Evolutionary conservation across 2,888 invertebrate species (phyloP).

Genomic region (Dastarcus helophoroides): DNA sequence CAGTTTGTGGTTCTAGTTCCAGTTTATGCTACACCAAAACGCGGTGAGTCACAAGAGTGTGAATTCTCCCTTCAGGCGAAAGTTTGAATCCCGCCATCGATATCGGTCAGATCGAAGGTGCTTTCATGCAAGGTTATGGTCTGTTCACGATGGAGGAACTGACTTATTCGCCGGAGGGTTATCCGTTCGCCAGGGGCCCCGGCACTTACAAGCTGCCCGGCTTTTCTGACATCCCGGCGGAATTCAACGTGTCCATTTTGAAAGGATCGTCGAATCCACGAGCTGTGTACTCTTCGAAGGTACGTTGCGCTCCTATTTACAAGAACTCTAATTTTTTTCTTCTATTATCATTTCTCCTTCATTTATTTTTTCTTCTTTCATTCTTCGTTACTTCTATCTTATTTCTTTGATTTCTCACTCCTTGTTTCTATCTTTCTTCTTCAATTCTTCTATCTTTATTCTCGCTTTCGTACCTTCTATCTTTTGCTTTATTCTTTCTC

Average conservation of each 20-base stretch:
- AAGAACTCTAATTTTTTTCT: too few relatives aligned
- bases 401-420: too few relatives aligned
- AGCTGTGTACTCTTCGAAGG: conserved; percentile 94
- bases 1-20: neutral
- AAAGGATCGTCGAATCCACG: conserved; percentile 83
- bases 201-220: conserved; percentile 92
- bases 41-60: neutral
- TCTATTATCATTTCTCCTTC: too few relatives aligned
- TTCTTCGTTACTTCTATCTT: too few relatives aligned
- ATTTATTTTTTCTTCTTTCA: too few relatives aligned
- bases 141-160: conserved; percentile 84
- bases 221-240: conserved; percentile 80
- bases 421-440: too few relatives aligned
- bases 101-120: conserved; percentile 94
- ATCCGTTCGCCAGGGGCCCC: conserved; percentile 74
- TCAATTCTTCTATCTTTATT: conserved; percentile 1
- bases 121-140: conserved; percentile 89
- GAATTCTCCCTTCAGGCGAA: conserved; percentile 44
- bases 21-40: neutral
- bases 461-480: too few relatives aligned
- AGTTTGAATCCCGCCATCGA: conserved; percentile 95
- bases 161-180: conserved; percentile 74
- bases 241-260: conserved; percentile 85
- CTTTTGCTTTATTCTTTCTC: too few relatives aligned
- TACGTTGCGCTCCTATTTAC: too few relatives aligned